Conservation (phyloP, 2,888 invertebrate species). For the Nomada hirtipes region DNA sequence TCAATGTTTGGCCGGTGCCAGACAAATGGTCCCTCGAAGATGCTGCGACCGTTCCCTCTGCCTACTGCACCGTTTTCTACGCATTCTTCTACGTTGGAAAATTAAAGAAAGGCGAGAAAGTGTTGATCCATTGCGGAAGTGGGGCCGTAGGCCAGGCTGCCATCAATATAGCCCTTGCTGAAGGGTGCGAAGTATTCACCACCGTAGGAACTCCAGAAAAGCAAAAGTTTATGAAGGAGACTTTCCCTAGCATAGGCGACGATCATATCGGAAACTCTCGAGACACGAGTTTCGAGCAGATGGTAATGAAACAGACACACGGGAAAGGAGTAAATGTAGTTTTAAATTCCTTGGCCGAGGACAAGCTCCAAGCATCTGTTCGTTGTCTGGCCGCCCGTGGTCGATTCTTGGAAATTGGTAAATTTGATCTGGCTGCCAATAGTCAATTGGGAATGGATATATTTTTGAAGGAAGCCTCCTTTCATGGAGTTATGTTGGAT, state of each 20-base stretch:
- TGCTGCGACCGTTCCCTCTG: conserved; percentile 88
- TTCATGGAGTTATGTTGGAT: conserved; percentile 92
- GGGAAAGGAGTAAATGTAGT: conserved; percentile 96
- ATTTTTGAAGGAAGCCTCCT: conserved; percentile 90
- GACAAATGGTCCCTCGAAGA: conserved; percentile 87
- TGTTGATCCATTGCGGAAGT: conserved; percentile 85
- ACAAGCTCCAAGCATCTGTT: conserved; percentile 91
- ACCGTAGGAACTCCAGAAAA: conserved; percentile 87
- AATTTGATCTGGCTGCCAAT: conserved; percentile 91
- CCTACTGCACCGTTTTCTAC: conserved; percentile 87
- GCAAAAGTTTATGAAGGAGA: conserved; percentile 85
- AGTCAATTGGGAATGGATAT: conserved; percentile 87
- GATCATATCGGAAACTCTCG: conserved; percentile 94
- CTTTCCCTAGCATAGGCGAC: conserved; percentile 86
- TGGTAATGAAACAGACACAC: conserved; percentile 91
- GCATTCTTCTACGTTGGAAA: conserved; percentile 86
- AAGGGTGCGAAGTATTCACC: conserved; percentile 87
- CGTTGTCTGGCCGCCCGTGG: conserved; percentile 87
- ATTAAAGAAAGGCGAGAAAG: conserved; percentile 84
- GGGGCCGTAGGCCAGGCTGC: conserved; percentile 90
- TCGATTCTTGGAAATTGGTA: conserved; percentile 94
- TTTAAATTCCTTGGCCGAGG: conserved; percentile 96
- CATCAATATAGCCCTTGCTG: conserved; percentile 86
- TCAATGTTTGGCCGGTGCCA: conserved; percentile 85
- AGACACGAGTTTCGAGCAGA: conserved; percentile 93